These are phyloP conservation scores for Phanerotoma sp. DNA, from an alignment of 2,888 invertebrate genomes.

Conservation along the genomic window DNA sequence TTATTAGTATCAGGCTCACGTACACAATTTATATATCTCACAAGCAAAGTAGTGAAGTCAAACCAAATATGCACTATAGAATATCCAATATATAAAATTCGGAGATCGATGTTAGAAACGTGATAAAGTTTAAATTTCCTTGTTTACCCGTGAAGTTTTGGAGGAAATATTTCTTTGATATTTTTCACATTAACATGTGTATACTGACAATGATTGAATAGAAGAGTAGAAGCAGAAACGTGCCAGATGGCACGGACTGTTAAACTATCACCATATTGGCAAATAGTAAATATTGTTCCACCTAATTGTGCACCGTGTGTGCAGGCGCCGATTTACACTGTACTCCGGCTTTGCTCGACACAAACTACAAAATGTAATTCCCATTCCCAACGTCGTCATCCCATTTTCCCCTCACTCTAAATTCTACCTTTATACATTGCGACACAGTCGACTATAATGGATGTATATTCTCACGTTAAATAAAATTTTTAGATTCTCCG, in stretches of 20 bases:
- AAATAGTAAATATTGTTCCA: slow-evolving; percentile 38
- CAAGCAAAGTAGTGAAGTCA: too few relatives aligned
- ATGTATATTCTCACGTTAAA: too few relatives aligned
- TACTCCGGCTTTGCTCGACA: neutral
- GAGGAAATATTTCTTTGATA: too few relatives aligned
- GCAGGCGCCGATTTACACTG: slow-evolving; percentile 28
- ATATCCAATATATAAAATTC: too few relatives aligned
- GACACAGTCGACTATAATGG: neutral
- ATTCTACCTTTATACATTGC: neutral
- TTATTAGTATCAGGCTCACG: too few relatives aligned
- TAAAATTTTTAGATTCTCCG: too few relatives aligned
- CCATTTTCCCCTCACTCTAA: neutral
- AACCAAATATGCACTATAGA: too few relatives aligned
- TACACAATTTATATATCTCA: too few relatives aligned
- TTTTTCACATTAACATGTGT: neutral
- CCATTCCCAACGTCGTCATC: neutral
- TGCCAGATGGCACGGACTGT: slow-evolving; percentile 23
- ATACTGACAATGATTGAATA: slow-evolving; percentile 1
- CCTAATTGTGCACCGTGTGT: slow-evolving; percentile 32
- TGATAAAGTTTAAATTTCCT: too few relatives aligned
- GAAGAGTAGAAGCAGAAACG: slow-evolving; percentile 6
- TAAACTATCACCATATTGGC: slow-evolving; percentile 36
- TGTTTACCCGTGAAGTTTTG: too few relatives aligned
- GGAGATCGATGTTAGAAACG: too few relatives aligned
- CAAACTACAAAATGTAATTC: slow-evolving; percentile 7